Evolutionary conservation across 1,140 invertebrate genomes (phyloP), one percentile per base, ranked within the genome.

Genomic region (Belonocnema kinseyi): DNA sequence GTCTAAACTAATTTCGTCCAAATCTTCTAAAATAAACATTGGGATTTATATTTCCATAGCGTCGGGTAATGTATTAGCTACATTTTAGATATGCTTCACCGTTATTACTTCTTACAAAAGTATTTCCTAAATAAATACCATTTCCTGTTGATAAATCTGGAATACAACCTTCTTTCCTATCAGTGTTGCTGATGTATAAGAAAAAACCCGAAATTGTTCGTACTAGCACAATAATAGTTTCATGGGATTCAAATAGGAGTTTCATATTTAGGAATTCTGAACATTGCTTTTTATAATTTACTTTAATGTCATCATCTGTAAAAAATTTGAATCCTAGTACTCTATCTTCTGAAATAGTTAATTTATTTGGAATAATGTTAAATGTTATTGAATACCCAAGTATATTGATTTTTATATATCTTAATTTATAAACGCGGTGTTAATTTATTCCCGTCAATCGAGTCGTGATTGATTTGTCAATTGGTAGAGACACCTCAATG

Each of bases 11-110:
- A 33, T 33, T 54, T 54, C 58, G 3, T 73, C 14, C 46, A 54
- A 73, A 16, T 71, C 17, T 14, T n/a, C 17, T 53, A 77, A n/a
- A 11, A 53, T 16, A 2, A 77, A 5, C 33, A 26, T 46, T 10
- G 46, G 71, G 13, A 53, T 26, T 6, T 13, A 4, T 4, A 77
- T 13, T 2, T 33, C 4, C 3, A 77, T 33, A 6, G 61, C 46
- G 5, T 46, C 21, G 1, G 46, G 50, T 1, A 26, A 26, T 26
- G 51, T 52, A 52, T 78, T 78, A 2, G 46, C 46, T 0, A 78
- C 72, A 11, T 78, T 21, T n/a, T 3, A 78, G 50, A 53, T 72
- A 75, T 0, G 73, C 77, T 52, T 58, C 58, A n/a, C 53, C 50
- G 14, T 73, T 71, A 2, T 14, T 50, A 19, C 70, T 72, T 16